Evolutionary conservation across 2,113 vertebrate species (phyloP).

Genomic region (Oncorhynchus masou): DNA sequence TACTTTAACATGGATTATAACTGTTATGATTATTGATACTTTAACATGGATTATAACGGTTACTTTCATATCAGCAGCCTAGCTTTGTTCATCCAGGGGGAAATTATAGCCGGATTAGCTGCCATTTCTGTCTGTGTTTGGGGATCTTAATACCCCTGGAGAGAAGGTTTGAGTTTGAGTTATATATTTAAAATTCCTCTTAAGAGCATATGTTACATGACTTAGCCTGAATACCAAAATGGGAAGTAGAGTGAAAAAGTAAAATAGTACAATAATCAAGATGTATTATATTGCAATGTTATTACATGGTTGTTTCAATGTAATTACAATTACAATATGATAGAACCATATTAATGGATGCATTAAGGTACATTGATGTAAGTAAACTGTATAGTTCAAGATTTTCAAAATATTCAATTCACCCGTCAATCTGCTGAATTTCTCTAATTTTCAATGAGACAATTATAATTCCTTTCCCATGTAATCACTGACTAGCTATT

Average conservation of each 20-base stretch:
- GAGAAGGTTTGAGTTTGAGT: constrained; percentile 20
- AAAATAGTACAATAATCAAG: too few relatives aligned
- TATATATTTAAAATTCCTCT: too few relatives aligned
- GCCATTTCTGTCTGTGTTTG: constrained; percentile 18
- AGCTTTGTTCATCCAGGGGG: constrained; percentile 19
- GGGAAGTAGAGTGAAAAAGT: too few relatives aligned
- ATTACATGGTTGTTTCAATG: too few relatives aligned
- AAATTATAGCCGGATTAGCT: constrained; percentile 20
- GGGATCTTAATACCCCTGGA: constrained; percentile 24
- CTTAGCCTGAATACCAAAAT: too few relatives aligned
- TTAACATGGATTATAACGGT: neutral
- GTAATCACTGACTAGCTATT: neutral
- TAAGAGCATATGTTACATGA: too few relatives aligned
- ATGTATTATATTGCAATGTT: too few relatives aligned
- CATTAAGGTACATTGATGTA: too few relatives aligned
- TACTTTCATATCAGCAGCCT: neutral
- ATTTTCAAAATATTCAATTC: neutral
- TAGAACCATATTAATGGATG: too few relatives aligned
- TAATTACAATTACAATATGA: too few relatives aligned
- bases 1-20: too few relatives aligned
- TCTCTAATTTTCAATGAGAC: neutral
- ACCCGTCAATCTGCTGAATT: neutral
- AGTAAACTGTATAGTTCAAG: too few relatives aligned
- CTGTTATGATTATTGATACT: neutral
- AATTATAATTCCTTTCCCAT: neutral